Evolutionary conservation across 1,140 invertebrate genomes (phyloP).

Genomic region (Ceratina calcarata): DNA sequence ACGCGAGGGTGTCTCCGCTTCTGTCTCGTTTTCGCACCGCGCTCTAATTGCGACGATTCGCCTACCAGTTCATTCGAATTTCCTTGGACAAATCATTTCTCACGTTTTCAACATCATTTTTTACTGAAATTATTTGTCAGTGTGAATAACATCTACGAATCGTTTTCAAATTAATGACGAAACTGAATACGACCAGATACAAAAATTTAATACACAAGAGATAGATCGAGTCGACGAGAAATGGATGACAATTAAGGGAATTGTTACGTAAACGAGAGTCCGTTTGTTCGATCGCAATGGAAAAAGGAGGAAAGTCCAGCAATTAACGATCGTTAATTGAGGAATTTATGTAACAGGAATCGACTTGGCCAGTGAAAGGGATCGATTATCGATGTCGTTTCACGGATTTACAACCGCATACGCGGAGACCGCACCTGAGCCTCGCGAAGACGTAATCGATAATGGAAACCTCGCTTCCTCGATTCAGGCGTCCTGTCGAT

Average conservation of each 20-base stretch:
- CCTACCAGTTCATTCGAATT: background rate
- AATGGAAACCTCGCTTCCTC: conserved; percentile 55
- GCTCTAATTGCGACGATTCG: conserved; percentile 34
- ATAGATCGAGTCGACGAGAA: too few relatives aligned
- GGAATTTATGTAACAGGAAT: conserved; percentile 40
- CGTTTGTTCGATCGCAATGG: background rate
- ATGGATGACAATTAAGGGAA: too few relatives aligned
- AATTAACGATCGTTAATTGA: conserved; percentile 28
- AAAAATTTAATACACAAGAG: too few relatives aligned
- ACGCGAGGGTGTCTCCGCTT: conserved; percentile 40
- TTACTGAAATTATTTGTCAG: too few relatives aligned
- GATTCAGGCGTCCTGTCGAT: background rate
- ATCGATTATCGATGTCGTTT: conserved; percentile 46
- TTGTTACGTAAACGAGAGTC: too few relatives aligned
- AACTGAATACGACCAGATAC: too few relatives aligned
- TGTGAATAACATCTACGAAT: too few relatives aligned
- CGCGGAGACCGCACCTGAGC: conserved; percentile 16
- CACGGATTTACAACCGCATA: conserved; percentile 34
- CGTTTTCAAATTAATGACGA: too few relatives aligned
- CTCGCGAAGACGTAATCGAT: conserved; percentile 50
- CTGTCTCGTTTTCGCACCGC: conserved; percentile 27
- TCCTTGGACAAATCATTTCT: background rate
- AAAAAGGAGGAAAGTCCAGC: background rate
- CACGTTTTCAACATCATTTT: background rate
- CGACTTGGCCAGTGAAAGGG: conserved; percentile 35